Evolutionary conservation across 2,888 invertebrate species (phyloP), one percentile per base, ranked within the genome.

Genomic region (Orthosia incerta): DNA sequence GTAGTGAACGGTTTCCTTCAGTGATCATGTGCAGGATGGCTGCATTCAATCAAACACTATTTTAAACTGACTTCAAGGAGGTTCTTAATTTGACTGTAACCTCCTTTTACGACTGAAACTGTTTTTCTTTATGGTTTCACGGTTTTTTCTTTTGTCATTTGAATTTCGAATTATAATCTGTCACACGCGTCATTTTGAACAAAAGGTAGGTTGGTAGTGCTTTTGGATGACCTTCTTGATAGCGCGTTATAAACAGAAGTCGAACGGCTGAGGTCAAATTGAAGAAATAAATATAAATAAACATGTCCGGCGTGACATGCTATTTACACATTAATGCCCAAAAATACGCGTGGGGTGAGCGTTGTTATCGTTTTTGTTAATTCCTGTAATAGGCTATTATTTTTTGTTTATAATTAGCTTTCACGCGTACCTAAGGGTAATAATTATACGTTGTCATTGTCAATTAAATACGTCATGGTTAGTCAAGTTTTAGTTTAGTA

Each of bases 1-100:
- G 75, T 71, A 39, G 77, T 77, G 68, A 60, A 69, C 63, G 31
- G 71, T 77, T 80, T 84, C 84, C 86, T 86, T 79, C 66, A 76
- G 61, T 76, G 67, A 61, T 51, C 82, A 77, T 70, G 64, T 68
- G 61, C 82, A 82, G 80, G 80, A 81, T 65, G 78, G 69, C 45
- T 78, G 66, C 72, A 72, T 60, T 68, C 53, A 61, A 66, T 72
- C 53, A 57, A 65, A 59, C 9, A 57, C 57, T 73, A 71, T 80
- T 77, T 81, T 65, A 73, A 71, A 64, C 56, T 3, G 46, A 65
- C 50, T 55, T 53, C 59, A 63, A 76, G 50, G 76, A 76, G 68
- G 13, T 61, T 76, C 20, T n/a, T 53, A 46, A 31, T 76, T 63
- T 69, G 18, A 59, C 13, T 63, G n/a, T 23, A 46, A 55, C n/a